Conservation (phyloP, 2,888 invertebrate species). For the Plutella xylostella region DNA sequence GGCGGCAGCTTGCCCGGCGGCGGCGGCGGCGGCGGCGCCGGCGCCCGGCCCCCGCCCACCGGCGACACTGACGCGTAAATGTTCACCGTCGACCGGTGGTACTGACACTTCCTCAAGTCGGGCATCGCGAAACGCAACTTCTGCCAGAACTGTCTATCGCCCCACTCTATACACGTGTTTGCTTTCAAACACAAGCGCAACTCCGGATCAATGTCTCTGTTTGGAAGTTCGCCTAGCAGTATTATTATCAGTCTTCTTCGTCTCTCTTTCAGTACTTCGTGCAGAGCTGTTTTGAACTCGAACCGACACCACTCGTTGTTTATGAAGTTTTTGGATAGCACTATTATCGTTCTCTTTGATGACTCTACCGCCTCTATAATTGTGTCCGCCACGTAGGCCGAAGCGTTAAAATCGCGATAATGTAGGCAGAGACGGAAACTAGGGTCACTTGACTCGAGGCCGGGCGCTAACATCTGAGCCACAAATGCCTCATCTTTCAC, state of each 20-base stretch:
- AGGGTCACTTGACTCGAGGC: slow-evolving; percentile 84
- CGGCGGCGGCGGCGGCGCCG: slow-evolving; percentile 72
- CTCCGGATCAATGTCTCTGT: slow-evolving; percentile 90
- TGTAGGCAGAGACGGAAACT: slow-evolving; percentile 91
- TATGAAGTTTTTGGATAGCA: slow-evolving; percentile 92
- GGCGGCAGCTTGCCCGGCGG: slow-evolving; percentile 74
- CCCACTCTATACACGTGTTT: slow-evolving; percentile 93
- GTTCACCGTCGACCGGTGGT: slow-evolving; percentile 76
- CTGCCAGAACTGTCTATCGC: slow-evolving; percentile 97
- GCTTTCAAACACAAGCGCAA: slow-evolving; percentile 90
- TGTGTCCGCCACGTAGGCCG: slow-evolving; percentile 90
- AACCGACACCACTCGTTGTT: slow-evolving; percentile 96
- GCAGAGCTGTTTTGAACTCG: slow-evolving; percentile 94
- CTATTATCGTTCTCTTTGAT: slow-evolving; percentile 88
- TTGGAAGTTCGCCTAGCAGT: slow-evolving; percentile 89
- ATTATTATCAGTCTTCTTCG: slow-evolving; percentile 90
- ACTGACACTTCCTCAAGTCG: slow-evolving; percentile 76
- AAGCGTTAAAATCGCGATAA: slow-evolving; percentile 91
- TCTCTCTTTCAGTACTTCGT: slow-evolving; percentile 89
- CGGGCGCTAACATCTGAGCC: slow-evolving; percentile 87
- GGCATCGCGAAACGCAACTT: slow-evolving; percentile 94
- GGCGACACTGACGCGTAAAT: slow-evolving; percentile 77
- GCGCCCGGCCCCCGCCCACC: slow-evolving; percentile 65
- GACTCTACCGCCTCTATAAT: slow-evolving; percentile 93
- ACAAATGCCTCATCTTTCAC: slow-evolving; percentile 94